Evolutionary conservation across 1,140 invertebrate genomes (phyloP).

Genomic region (Drosophila rhopaloa): DNA sequence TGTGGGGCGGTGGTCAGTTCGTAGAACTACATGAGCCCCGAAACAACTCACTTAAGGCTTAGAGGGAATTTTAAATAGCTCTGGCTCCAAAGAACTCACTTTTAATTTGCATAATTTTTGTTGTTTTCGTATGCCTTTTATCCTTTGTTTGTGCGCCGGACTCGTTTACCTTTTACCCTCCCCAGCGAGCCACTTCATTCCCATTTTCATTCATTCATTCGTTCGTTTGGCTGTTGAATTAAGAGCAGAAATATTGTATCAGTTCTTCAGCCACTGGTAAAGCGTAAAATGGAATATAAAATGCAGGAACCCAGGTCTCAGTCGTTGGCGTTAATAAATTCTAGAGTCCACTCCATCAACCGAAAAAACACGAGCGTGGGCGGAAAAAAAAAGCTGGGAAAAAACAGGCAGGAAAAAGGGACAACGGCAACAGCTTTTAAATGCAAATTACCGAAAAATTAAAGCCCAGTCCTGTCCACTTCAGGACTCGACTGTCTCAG

Average conservation of each 20-base stretch:
- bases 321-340: conserved; percentile 70
- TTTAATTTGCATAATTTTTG: conserved; percentile 78
- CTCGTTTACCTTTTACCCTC: conserved; percentile 37
- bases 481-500: conserved; percentile 39
- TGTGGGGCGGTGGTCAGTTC: conserved; percentile 20
- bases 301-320: conserved; percentile 42
- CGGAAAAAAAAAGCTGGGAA: not conserved
- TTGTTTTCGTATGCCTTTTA: conserved; percentile 34
- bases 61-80: conserved; percentile 44
- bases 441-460: conserved; percentile 82
- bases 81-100: conserved; percentile 42
- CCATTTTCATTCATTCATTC: conserved; percentile 48
- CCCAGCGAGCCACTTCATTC: conserved; percentile 20
- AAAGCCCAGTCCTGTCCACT: conserved; percentile 50
- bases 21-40: conserved; percentile 18
- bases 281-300: conserved; percentile 77
- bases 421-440: conserved; percentile 64
- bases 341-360: conserved; percentile 71
- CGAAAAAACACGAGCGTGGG: conserved; percentile 15
- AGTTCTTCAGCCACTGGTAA: conserved; percentile 71
- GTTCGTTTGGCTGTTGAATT: conserved; percentile 65
- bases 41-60: conserved; percentile 49
- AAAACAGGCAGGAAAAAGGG: conserved; percentile 17
- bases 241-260: conserved; percentile 81
- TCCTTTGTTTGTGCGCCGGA: conserved; percentile 50